Evolutionary conservation across 2,113 vertebrate species (phyloP).

Genomic region (Ochotona princeps): DNA sequence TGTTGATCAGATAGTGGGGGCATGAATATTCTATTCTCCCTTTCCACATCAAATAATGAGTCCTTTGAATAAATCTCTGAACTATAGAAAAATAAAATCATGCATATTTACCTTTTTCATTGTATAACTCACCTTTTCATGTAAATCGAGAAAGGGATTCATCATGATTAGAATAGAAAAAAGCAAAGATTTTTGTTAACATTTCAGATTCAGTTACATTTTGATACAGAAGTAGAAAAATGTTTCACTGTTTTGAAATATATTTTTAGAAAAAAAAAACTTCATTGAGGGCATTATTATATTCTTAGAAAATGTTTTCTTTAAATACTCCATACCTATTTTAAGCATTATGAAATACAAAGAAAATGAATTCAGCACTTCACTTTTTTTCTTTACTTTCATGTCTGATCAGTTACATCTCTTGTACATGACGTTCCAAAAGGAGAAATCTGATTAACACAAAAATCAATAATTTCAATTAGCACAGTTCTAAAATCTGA

Average conservation of each 20-base stretch:
- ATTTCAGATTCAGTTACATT: not conserved
- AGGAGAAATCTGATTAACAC: too few relatives aligned
- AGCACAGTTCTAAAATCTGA: too few relatives aligned
- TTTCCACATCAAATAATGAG: constrained; percentile 17
- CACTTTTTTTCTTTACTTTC: too few relatives aligned
- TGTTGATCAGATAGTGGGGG: not conserved
- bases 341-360: not conserved
- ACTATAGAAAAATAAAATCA: not conserved
- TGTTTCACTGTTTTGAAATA: not conserved
- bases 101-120: not conserved
- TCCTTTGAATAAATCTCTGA: constrained; percentile 20
- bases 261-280: not conserved
- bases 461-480: too few relatives aligned
- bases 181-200: not conserved
- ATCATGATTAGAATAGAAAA: not conserved
- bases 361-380: not conserved
- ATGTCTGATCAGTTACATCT: too few relatives aligned
- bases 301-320: not conserved
- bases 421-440: too few relatives aligned
- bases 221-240: not conserved
- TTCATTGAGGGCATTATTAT: not conserved
- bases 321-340: not conserved
- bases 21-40: not conserved
- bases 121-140: not conserved
- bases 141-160: not conserved